These are phyloP conservation scores for Parnassius orleans DNA, from an alignment of 2,888 invertebrate genomes.

Conservation along the genomic window DNA sequence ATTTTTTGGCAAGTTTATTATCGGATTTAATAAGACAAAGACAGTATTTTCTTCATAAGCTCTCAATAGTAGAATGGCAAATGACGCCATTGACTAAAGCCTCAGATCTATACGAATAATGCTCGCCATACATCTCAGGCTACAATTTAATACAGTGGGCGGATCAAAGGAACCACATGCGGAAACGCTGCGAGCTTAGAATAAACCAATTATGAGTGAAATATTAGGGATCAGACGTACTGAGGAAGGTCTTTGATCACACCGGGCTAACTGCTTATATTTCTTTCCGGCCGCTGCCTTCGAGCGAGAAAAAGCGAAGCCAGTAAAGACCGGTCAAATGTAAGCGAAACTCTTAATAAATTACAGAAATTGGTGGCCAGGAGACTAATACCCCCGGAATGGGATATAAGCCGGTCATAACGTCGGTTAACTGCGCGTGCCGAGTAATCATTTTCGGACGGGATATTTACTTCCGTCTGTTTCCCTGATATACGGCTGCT, in stretches of 20 bases:
- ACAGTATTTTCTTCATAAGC: conserved; percentile 26
- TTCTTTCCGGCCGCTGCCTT: conserved; percentile 54
- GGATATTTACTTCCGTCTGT: conserved; percentile 76
- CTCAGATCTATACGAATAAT: conserved; percentile 70
- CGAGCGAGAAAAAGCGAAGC: conserved; percentile 66
- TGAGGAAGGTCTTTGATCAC: conserved; percentile 74
- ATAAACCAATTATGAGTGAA: conserved; percentile 82
- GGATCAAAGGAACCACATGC: conserved; percentile 77
- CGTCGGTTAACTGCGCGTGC: conserved; percentile 71
- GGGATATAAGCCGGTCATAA: conserved; percentile 75
- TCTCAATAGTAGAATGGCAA: conserved; percentile 44
- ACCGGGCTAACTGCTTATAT: conserved; percentile 61
- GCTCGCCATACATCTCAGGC: conserved; percentile 68
- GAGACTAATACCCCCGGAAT: conserved; percentile 75
- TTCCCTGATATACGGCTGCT: conserved; percentile 56
- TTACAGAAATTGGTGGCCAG: conserved; percentile 75
- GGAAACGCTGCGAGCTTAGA: conserved; percentile 76
- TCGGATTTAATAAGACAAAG: neutral
- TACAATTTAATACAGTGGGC: conserved; percentile 74
- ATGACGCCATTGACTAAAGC: conserved; percentile 65
- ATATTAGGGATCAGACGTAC: conserved; percentile 78
- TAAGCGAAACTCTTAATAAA: conserved; percentile 76
- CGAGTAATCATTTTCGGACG: conserved; percentile 76
- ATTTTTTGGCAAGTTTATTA: neutral
- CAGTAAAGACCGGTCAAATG: conserved; percentile 58